phyloP scores from a whole-genome alignment of 2,797 vertebrate species.

The Notolepis coatsorum region DNA sequence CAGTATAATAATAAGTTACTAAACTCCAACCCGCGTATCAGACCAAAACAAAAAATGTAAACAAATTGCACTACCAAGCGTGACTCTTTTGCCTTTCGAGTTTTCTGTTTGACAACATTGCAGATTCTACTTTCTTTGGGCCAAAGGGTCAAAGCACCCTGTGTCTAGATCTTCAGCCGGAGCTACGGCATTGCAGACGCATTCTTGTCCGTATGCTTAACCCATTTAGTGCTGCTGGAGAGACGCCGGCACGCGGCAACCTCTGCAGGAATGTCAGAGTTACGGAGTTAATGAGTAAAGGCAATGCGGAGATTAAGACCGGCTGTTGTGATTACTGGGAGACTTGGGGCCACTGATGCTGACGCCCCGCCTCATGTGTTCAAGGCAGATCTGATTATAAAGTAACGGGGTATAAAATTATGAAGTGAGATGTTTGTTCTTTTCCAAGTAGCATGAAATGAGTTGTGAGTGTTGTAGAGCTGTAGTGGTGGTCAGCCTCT shows the following conservation, averaged over 20 bases:
- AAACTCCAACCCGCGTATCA: too few species aligned
- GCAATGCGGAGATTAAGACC: conserved; percentile 41
- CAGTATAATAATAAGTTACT: too few species aligned
- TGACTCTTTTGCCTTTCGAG: too few species aligned
- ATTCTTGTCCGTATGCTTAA: background rate
- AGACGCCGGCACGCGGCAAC: background rate
- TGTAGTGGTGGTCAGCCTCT: too few species aligned
- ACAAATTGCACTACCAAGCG: too few species aligned
- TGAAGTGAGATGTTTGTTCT: too few species aligned
- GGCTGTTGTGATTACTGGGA: background rate
- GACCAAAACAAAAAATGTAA: too few species aligned
- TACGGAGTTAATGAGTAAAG: conserved; percentile 48
- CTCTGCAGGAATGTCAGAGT: conserved; percentile 21
- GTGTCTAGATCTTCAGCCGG: background rate
- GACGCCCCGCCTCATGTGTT: too few species aligned
- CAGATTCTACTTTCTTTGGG: background rate
- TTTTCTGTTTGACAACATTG: too few species aligned
- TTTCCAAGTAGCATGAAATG: too few species aligned
- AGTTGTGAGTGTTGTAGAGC: too few species aligned
- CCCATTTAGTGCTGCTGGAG: background rate
- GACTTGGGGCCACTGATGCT: background rate
- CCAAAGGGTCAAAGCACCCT: background rate
- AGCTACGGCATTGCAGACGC: background rate
- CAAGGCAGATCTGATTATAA: background rate
- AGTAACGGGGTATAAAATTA: too few species aligned